Base-by-base conservation (phyloP, 2,113 vertebrate genomes). In the Raja brachyura region DNA sequence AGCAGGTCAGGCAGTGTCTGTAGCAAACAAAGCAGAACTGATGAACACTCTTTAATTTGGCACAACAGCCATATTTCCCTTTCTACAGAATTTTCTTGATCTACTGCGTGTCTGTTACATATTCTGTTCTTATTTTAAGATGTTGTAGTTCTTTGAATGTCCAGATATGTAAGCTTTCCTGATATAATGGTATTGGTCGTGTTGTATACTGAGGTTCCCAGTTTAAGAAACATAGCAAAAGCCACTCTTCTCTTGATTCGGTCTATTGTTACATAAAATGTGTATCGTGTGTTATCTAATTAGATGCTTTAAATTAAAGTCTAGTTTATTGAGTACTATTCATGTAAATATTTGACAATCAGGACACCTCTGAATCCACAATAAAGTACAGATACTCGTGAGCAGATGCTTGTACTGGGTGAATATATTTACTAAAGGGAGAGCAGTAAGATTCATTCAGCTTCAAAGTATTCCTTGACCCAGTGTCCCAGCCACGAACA, bases 261-360 rank as follows among this genome's bases (percentile, higher is more conserved):
- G 14, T 92, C 33, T 54, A 92, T 48, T 70, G 33, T 31, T 92
- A 73, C n/a, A 74, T 25, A 92, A 25, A 54, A 74, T 73, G 70
- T 33, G 28, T 92, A 74, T 7, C 48, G 66, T 54, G 39, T 92
- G 39, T 20, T 73, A 92, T 92, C 90, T 73, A 73, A 54, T 73
- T 70, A 39, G n/a, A 31, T 88, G n/a, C 14, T 88, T 88, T 88
- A 92, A 73, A 92, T 92, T 92, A 92, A 73, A 74, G 63, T 20
- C 20, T 90, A 90, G 88, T 6, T 92, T 92, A 10, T 74, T 73
- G 59, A 88, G 25, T 88, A 88, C 11, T 88, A 88, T 73, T 92
- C 68, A 66, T 92, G 28, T 92, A 92, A 92, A 88, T 88, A 66
- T 88, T 88, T 31, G 13, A 31, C 83, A 63, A 28, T 88, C 59